Evolutionary conservation across 2,797 vertebrate genomes (phyloP).

Genomic region (Myotis daubentonii): DNA sequence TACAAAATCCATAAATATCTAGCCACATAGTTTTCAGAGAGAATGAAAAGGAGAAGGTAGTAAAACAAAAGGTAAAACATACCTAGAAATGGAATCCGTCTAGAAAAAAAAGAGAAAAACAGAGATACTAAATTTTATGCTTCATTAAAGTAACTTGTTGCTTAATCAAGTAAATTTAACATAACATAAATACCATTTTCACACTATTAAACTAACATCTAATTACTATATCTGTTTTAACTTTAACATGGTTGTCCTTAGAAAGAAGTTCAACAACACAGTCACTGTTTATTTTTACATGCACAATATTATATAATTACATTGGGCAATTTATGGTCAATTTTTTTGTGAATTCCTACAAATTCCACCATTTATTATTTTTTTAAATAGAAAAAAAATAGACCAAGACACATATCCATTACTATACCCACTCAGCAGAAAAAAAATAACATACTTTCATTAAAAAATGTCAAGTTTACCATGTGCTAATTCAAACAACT

Average conservation of each 20-base stretch:
- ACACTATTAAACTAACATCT: constrained; percentile 9
- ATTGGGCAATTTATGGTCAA: background rate
- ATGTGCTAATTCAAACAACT: background rate
- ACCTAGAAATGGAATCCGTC: constrained; percentile 95
- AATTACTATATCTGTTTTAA: constrained; percentile 8
- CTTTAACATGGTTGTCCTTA: background rate
- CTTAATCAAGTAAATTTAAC: constrained; percentile 14
- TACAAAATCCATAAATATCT: background rate
- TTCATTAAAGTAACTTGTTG: constrained; percentile 36
- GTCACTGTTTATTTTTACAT: constrained; percentile 3
- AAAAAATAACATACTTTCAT: background rate
- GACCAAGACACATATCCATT: background rate
- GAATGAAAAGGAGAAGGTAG: constrained; percentile 17
- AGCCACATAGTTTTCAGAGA: constrained; percentile 45
- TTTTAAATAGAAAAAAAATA: background rate
- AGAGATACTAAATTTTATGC: constrained; percentile 57
- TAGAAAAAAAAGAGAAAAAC: constrained; percentile 82
- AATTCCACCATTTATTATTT: background rate
- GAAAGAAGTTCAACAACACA: constrained; percentile 15
- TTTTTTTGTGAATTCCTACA: background rate
- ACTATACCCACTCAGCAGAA: background rate
- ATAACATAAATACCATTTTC: background rate
- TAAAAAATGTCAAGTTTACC: constrained; percentile 32
- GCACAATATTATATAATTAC: background rate
- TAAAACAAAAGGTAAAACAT: constrained; percentile 80